Conservation (phyloP, 2,888 invertebrate species). For the Serripes groenlandicus region DNA sequence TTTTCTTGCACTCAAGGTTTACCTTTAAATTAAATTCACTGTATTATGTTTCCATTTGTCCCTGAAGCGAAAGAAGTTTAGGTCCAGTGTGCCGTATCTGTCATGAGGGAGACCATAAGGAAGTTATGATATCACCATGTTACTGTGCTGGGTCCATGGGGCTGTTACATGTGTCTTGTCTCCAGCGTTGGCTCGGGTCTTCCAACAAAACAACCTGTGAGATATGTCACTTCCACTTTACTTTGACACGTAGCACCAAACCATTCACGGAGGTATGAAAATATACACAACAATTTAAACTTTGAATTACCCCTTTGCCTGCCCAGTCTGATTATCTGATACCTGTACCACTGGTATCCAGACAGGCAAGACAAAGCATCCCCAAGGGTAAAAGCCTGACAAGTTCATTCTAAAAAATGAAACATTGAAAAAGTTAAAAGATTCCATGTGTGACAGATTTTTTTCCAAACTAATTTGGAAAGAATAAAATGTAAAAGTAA, state of each 20-base stretch:
- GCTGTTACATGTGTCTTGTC: slow-evolving; percentile 91
- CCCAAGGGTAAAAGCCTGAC: too few relatives aligned
- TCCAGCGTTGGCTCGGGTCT: slow-evolving; percentile 91
- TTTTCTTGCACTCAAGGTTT: neutral
- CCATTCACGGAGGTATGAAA: slow-evolving; percentile 86
- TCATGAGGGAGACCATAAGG: slow-evolving; percentile 87
- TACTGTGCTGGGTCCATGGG: slow-evolving; percentile 90
- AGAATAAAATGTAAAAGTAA: too few relatives aligned
- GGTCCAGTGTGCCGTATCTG: slow-evolving; percentile 87
- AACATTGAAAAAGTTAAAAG: too few relatives aligned
- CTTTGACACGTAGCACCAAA: slow-evolving; percentile 88
- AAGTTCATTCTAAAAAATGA: too few relatives aligned
- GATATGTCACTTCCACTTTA: slow-evolving; percentile 90
- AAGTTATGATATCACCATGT: slow-evolving; percentile 88
- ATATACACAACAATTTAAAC: too few relatives aligned
- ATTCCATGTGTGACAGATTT: too few relatives aligned
- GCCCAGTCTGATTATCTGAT: too few relatives aligned
- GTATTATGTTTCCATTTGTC: neutral
- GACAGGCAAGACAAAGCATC: too few relatives aligned
- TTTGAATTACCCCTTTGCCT: too few relatives aligned
- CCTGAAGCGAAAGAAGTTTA: slow-evolving; percentile 54
- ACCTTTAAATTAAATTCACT: neutral
- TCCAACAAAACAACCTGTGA: slow-evolving; percentile 92
- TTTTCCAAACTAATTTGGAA: too few relatives aligned
- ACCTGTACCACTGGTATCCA: too few relatives aligned